Conservation (phyloP, 2,113 vertebrate species). For the Petaurus breviceps region DNA sequence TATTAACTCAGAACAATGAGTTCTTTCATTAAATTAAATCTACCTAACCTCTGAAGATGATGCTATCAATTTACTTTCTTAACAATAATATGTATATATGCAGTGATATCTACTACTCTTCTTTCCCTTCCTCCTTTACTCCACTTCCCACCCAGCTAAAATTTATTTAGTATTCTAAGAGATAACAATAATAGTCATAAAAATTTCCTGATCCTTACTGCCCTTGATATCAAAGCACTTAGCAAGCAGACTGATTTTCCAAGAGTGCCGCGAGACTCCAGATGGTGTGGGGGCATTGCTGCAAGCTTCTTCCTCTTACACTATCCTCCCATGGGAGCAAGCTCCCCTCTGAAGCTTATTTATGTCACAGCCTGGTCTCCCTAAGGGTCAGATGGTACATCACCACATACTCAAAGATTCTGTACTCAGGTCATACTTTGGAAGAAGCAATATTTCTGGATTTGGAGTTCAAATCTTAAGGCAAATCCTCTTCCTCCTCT, state of each 20-base stretch:
- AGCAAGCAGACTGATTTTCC: rapidly evolving
- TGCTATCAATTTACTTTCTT: not conserved
- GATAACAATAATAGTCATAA: not conserved
- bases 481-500: not conserved
- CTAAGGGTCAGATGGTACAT: not conserved
- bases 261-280: rapidly evolving
- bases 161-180: not conserved
- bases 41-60: not conserved
- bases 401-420: not conserved
- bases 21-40: not conserved
- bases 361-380: not conserved
- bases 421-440: not conserved
- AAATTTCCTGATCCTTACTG: not conserved
- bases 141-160: not conserved
- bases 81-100: not conserved
- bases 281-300: not conserved
- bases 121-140: not conserved
- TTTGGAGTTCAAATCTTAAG: not conserved
- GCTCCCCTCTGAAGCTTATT: not conserved
- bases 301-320: not conserved
- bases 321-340: rapidly evolving
- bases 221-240: not conserved
- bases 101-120: not conserved
- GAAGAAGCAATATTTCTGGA: not conserved
- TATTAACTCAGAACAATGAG: not conserved